Evolutionary conservation across 2,888 invertebrate species (phyloP), one percentile per base, ranked within the genome.

Genomic region (Crepidodera aurea): DNA sequence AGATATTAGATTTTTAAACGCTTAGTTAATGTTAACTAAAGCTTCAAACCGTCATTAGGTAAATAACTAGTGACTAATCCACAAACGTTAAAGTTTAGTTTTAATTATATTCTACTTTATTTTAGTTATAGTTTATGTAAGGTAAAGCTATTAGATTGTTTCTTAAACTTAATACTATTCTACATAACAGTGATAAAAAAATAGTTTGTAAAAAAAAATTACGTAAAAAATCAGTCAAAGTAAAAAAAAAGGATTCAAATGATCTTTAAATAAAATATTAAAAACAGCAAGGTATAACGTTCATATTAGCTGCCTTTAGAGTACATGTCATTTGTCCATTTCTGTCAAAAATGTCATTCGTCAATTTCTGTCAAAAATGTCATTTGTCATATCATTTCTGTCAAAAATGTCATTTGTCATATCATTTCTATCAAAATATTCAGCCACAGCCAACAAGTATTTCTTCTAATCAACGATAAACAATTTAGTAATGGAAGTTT

Each of bases 11-110:
- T 19, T 48, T 48, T 13, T 27, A 48, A 15, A 8, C 2, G 4
- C 48, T 27, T 27, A 27, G 22, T 40, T 40, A 40, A 18, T 40
- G 40, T 40, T 40, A 40, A 40, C 40, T 40, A 40, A 40, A 40
- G 5, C 3, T 40, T 18, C 32, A 32, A 32, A n/a, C n/a, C 32
- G 32, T 22, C 13, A 32, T 4, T 32, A 10, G 32, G 10, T 32
- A 22, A 22, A 22, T 10, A 32, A 32, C 13, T 34, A 34, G 34
- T 3, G 12, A 34, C 3, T 8, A 34, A 34, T 1, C 34, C 10
- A 8, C 34, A 12, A n/a, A 34, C 2, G 13, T 34, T 34, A 34
- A 34, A 34, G 34, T 34, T 34, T 34, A 34, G 12, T 34, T 34
- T 34, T 34, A 34, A 34, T 12, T 34, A 34, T 34, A 13, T 12